Evolutionary conservation across 2,888 invertebrate genomes (phyloP), one percentile per base, ranked within the genome.

Genomic region (Heliconius ismenius): DNA sequence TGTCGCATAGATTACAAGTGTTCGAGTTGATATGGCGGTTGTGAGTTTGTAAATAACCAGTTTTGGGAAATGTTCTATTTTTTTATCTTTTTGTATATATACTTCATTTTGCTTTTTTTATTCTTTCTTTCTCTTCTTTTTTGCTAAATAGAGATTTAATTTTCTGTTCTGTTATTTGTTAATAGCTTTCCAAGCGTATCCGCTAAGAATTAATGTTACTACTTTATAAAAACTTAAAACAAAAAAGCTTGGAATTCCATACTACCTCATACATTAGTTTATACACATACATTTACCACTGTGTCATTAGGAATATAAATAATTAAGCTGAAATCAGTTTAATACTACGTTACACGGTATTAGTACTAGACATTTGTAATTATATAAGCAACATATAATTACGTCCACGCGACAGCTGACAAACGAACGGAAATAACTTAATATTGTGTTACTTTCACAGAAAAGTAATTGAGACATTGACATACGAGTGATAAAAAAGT

Each of bases 341-440:
- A 43, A 67, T 67, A 67, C 4, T 15, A 39, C 24, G 67, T 67
- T 43, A 43, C 67, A 67, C 67, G 39, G 26, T 43, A 67, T 67
- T 67, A 67, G 39, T 67, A 67, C 39, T 43, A 13, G 24, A 67
- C 67, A 43, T 67, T 67, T 67, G 24, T 67, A 67, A 67, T 67
- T 67, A 67, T 43, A 18, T 15, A 32, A 65, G 67, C 39, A 67
- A 43, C 43, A 67, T 67, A 67, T 43, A 43, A 67, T 67, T 43
- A 67, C 26, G 43, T 67, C 13, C n/a, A 65, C 39, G 67, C 15
- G 10, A 67, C 67, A 26, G 9, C 43, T 67, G 67, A 67, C 67
- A 67, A 13, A 15, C 13, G 39, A 18, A 67, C 24, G 6, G 65
- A 36, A 65, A 65, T 67, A 43, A 67, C 67, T 43, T 24, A 15